These are phyloP conservation scores for Nasua narica DNA, from an alignment of 2,797 vertebrate species.

Conservation along the genomic window DNA sequence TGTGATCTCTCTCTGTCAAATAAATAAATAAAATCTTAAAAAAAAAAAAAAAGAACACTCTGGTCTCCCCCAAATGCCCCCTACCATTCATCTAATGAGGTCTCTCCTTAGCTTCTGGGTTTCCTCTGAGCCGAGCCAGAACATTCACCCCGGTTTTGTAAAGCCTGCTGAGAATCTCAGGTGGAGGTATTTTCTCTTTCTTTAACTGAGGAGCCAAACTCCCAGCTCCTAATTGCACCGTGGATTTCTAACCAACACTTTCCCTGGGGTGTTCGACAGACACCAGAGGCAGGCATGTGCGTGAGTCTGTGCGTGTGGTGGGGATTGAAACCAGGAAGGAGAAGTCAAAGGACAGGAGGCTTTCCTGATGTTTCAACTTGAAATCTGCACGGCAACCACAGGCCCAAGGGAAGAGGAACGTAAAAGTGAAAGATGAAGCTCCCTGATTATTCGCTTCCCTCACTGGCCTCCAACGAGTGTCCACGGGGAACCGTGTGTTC, in stretches of 20 bases:
- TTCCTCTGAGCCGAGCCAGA: neutral
- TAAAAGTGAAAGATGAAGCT: neutral
- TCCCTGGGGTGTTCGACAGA: neutral
- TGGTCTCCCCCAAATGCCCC: neutral
- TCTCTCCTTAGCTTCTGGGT: neutral
- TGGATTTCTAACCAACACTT: neutral
- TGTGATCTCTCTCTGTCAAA: too few species aligned
- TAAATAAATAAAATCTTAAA: too few species aligned
- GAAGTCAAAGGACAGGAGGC: neutral
- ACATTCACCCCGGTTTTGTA: neutral
- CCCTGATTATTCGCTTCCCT: neutral
- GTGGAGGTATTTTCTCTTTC: conserved; percentile 5
- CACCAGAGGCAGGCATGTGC: neutral
- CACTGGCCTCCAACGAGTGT: neutral
- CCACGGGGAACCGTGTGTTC: neutral
- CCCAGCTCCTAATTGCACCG: conserved; percentile 23
- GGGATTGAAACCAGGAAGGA: neutral
- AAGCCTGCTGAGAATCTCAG: neutral
- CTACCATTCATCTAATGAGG: neutral
- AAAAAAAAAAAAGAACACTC: neutral
- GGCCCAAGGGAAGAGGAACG: conserved; percentile 5
- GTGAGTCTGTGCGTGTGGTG: too few species aligned
- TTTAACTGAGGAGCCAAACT: conserved; percentile 27
- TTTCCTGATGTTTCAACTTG: conserved; percentile 41
- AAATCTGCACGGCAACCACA: neutral